These are phyloP conservation scores for Balearica regulorum DNA, from an alignment of 2,797 vertebrate species.

Conservation along the genomic window DNA sequence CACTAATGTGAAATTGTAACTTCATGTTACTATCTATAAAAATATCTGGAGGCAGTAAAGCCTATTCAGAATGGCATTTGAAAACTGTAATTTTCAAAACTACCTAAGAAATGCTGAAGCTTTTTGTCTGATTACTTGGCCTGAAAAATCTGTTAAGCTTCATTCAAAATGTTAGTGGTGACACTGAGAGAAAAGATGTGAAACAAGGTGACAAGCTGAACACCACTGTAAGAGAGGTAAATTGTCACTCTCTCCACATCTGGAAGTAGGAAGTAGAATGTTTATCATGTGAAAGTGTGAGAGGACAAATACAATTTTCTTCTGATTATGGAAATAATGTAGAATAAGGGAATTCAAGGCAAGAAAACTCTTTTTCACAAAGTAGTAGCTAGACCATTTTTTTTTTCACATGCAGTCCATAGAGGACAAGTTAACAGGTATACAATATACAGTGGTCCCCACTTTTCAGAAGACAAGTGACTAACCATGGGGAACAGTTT, in stretches of 20 bases:
- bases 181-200: background rate
- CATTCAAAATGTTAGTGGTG: background rate
- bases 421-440: background rate
- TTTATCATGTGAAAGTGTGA: background rate
- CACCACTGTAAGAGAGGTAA: background rate
- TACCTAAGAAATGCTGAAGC: background rate
- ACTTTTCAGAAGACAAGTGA: background rate
- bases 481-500: background rate
- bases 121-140: background rate
- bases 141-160: background rate
- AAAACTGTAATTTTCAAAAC: background rate
- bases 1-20: background rate
- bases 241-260: background rate
- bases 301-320: background rate
- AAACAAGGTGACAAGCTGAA: background rate
- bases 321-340: background rate
- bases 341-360: background rate
- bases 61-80: background rate
- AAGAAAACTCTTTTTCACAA: background rate
- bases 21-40: background rate
- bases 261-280: background rate
- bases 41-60: background rate
- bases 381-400: background rate
- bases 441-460: background rate
- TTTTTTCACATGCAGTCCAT: too few species aligned